These are phyloP conservation scores for Maccullochella peelii DNA, from an alignment of 2,113 vertebrate species.

Conservation along the genomic window DNA sequence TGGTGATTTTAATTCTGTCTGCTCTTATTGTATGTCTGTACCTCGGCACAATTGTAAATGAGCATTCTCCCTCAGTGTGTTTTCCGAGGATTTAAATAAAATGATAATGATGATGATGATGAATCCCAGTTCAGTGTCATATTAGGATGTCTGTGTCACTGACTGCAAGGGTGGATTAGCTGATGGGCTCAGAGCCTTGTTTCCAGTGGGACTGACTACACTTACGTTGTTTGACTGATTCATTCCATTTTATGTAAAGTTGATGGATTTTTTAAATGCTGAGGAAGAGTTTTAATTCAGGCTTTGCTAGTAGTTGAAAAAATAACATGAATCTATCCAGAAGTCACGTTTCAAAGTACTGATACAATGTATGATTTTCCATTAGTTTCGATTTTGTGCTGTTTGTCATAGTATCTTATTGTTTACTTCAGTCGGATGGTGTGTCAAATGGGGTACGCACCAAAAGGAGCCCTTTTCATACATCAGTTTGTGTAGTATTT, in stretches of 20 bases:
- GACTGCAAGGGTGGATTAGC: not conserved
- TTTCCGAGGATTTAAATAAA: no score
- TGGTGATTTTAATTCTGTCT: no score
- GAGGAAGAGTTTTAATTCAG: not conserved
- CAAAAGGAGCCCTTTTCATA: not conserved
- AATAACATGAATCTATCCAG: not conserved
- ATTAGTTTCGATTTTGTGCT: not conserved
- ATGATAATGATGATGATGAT: no score
- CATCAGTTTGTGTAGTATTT: not conserved
- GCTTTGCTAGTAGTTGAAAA: no score
- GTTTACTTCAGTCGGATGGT: not conserved
- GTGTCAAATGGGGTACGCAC: not conserved
- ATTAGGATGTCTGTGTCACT: constrained; percentile 43
- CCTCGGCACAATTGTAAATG: no score
- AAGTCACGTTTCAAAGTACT: not conserved
- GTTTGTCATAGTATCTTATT: not conserved
- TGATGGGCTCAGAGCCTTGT: not conserved
- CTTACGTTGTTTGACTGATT: not conserved
- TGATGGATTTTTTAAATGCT: not conserved
- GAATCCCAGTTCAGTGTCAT: constrained; percentile 30
- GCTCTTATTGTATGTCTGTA: no score
- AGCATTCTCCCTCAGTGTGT: no score
- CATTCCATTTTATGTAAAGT: not conserved
- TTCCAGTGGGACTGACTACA: not conserved
- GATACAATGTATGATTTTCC: not conserved